These are phyloP conservation scores for Anagrus nilaparvatae DNA, from an alignment of 1,140 invertebrate genomes.

Conservation along the genomic window DNA sequence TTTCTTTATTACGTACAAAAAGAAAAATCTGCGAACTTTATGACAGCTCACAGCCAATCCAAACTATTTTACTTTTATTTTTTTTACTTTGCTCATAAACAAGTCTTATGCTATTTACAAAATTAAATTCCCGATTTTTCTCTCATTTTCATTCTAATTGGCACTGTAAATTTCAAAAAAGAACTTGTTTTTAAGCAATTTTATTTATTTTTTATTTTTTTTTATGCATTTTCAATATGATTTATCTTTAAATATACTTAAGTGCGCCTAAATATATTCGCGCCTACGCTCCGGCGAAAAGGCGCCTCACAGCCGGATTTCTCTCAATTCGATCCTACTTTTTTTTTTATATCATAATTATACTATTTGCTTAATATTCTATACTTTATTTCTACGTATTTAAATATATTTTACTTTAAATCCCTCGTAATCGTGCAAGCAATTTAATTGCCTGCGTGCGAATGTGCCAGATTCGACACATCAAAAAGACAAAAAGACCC, in stretches of 20 bases:
- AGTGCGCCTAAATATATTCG: slow-evolving; percentile 5
- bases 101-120: slow-evolving; percentile 10
- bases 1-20: slow-evolving; percentile 17
- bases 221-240: background rate
- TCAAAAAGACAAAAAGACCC: no score
- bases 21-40: no score
- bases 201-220: background rate
- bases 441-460: no score
- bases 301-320: slow-evolving; percentile 18
- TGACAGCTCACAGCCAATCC: slow-evolving; percentile 34
- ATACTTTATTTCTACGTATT: no score
- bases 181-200: no score
- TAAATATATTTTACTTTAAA: no score
- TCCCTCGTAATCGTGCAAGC: no score
- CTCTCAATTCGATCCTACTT: no score
- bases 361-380: slow-evolving; percentile 12
- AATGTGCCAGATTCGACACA: no score
- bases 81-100: slow-evolving; percentile 13
- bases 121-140: background rate
- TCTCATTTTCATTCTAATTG: slow-evolving; percentile 15
- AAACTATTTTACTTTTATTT: slow-evolving; percentile 13
- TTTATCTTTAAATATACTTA: background rate
- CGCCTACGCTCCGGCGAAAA: slow-evolving; percentile 10
- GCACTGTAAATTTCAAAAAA: no score
- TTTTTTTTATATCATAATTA: no score